Conservation (phyloP, 2,888 invertebrate species). For the Metalampra italica region DNA sequence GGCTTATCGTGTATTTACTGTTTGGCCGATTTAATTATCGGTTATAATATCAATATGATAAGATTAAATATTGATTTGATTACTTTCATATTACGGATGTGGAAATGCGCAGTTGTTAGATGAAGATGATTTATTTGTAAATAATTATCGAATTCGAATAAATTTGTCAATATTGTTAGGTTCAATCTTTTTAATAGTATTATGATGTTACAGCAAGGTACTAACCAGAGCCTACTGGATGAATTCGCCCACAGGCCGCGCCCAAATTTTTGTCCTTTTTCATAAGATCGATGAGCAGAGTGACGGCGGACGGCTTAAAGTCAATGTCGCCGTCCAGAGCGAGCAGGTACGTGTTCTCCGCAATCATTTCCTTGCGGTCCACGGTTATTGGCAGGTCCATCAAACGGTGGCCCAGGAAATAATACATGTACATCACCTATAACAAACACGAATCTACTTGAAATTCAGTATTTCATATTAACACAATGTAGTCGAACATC, state of each 20-base stretch:
- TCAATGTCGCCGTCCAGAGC: constrained; percentile 94
- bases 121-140: too few species aligned
- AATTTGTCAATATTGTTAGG: too few species aligned
- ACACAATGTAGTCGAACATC: too few species aligned
- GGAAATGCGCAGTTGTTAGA: too few species aligned
- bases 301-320: constrained; percentile 89
- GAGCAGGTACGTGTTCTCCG: constrained; percentile 89
- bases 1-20: too few species aligned
- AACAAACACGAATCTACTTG: constrained; percentile 9
- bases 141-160: too few species aligned
- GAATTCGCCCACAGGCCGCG: constrained; percentile 93
- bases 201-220: too few species aligned
- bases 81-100: too few species aligned
- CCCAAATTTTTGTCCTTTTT: constrained; percentile 89
- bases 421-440: constrained; percentile 95
- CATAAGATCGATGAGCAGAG: constrained; percentile 90
- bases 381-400: constrained; percentile 82
- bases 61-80: too few species aligned
- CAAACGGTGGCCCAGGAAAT: constrained; percentile 88
- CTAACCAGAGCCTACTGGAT: constrained; percentile 86
- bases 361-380: constrained; percentile 81
- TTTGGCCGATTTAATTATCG: too few species aligned
- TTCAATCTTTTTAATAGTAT: too few species aligned
- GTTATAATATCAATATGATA: too few species aligned
- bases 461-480: background rate